Evolutionary conservation across 1,140 invertebrate genomes (phyloP).

Genomic region (Harlomillsia oculata): DNA sequence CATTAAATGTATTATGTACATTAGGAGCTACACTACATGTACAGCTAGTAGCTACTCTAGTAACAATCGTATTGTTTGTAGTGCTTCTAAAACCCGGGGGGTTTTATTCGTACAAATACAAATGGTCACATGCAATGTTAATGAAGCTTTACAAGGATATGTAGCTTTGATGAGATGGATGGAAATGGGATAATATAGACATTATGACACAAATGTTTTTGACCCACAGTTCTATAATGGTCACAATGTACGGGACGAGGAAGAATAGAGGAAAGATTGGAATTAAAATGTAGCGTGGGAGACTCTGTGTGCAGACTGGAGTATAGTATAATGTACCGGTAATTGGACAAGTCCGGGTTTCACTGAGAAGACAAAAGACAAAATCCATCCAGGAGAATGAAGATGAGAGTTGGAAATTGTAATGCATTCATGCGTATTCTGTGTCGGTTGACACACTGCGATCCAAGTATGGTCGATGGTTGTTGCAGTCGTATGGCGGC

Average conservation of each 20-base stretch:
- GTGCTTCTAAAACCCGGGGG: no score
- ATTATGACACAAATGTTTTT: no score
- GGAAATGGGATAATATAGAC: no score
- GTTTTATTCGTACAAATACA: no score
- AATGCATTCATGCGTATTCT: constrained; percentile 55
- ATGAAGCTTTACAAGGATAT: no score
- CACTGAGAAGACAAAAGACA: background rate
- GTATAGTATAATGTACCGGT: background rate
- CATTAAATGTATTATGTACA: no score
- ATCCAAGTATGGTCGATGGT: constrained; percentile 46
- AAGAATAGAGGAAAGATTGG: background rate
- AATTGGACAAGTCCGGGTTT: background rate
- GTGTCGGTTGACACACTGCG: constrained; percentile 58
- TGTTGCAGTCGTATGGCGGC: constrained; percentile 34
- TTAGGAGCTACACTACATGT: no score
- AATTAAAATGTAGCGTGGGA: background rate
- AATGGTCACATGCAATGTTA: no score
- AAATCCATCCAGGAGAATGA: background rate
- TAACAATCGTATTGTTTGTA: no score
- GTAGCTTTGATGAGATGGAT: no score
- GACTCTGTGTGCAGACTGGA: background rate
- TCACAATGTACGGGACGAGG: background rate
- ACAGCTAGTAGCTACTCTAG: no score
- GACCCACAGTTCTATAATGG: no score
- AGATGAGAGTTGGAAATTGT: constrained; percentile 1